These are phyloP conservation scores for Drosophila meridionalis DNA, from an alignment of 2,888 invertebrate genomes.

Conservation along the genomic window DNA sequence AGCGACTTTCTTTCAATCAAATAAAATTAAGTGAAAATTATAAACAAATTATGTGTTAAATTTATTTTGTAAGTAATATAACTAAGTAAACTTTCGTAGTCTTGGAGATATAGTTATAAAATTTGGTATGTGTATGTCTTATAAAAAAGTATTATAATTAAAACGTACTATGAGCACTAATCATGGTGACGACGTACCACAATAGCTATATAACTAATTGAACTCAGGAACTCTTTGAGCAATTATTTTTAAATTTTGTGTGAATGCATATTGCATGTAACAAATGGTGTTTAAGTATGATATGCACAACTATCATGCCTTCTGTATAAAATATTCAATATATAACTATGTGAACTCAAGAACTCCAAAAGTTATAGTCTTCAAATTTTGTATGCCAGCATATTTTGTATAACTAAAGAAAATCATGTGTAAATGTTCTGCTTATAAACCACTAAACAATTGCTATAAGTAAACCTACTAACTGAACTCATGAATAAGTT, in stretches of 20 bases:
- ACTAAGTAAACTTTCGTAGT: background rate
- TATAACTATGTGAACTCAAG: background rate
- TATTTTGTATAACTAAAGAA: background rate
- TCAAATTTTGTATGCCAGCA: background rate
- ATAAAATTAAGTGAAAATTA: too few species aligned
- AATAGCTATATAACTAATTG: background rate
- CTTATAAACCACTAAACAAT: too few species aligned
- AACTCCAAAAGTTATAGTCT: background rate
- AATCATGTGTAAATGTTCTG: too few species aligned
- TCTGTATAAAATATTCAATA: too few species aligned
- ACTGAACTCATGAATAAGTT: background rate
- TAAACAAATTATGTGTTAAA: background rate
- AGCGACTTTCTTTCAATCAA: too few species aligned
- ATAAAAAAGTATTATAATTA: too few species aligned
- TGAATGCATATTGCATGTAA: background rate
- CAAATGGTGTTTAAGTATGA: too few species aligned
- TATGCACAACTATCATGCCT: background rate
- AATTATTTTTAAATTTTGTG: background rate
- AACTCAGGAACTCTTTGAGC: background rate
- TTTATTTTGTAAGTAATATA: background rate
- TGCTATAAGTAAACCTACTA: background rate
- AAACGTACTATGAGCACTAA: too few species aligned
- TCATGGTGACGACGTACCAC: background rate
- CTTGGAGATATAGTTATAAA: background rate
- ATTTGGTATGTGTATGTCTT: background rate